Base-by-base conservation (phyloP, 2,797 vertebrate genomes). In the Syncerus caffer region DNA sequence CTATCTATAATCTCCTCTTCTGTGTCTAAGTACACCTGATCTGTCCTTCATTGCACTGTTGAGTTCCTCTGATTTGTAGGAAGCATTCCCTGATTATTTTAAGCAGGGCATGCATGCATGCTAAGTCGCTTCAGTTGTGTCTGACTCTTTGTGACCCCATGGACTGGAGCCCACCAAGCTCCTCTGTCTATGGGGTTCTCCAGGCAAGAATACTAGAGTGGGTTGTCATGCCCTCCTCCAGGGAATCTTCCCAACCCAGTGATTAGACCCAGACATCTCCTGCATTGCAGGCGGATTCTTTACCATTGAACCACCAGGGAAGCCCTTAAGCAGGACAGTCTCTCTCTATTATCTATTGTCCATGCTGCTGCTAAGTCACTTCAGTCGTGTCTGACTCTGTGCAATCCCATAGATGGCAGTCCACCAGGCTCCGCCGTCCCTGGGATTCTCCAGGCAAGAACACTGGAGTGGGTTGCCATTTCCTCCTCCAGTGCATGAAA, bases 41-140 rank as follows among this genome's bases (percentile, higher is more conserved):
- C 19, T n/a, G 83, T 88, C 42, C 12, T 92, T 89, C 45, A 60
- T 57, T 71, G 71, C 25, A 2, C 17, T 38, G 27, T 50, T 93
- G 71, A 93, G 16, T 84, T 87, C 62, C 94, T 1, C 0, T 21
- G n/a, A 62, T 93, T 85, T 88, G 15, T 25, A 53, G 45, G 34
- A 90, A 83, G 10, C 25, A 34, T 85, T 64, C 12, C 94, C 13
- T 58, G n/a, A 84, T 84, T 84, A 83, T 50, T 89, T 88, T 83
- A 55, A 90, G 6, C 74, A 38, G 34, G 19, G 19, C n/a, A 7
- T 64, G 60, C 10, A 71, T 3, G 34, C 10, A 19, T 71, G 67
- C 67, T 23, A 71, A 71, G 67, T 38, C 1, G 3, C 34, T 71
- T 38, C 34, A 71, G 34, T 71, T 71, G 67, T 71, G 5, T 71